These are phyloP conservation scores for Scaptomyza flava DNA, from an alignment of 2,888 invertebrate species.

Conservation along the genomic window DNA sequence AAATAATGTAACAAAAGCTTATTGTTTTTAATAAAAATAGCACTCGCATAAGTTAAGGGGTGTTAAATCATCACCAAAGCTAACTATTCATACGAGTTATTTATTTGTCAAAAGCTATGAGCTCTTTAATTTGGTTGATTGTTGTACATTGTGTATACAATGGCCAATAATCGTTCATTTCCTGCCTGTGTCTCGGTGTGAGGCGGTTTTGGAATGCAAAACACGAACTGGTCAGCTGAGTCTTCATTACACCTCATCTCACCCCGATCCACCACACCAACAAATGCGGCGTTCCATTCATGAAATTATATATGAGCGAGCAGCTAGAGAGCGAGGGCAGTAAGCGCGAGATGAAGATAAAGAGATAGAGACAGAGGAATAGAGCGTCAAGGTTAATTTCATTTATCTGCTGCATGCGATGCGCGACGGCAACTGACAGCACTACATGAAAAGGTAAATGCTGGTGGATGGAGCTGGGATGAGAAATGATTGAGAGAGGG, in stretches of 20 bases:
- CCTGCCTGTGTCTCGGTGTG: conserved; percentile 50
- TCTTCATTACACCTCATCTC: neutral
- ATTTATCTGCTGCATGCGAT: conserved; percentile 61
- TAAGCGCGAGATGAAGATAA: conserved; percentile 1
- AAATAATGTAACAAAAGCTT: neutral
- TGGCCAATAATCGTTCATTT: conserved; percentile 61
- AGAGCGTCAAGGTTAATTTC: conserved; percentile 66
- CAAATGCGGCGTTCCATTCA: conserved; percentile 52
- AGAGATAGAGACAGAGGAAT: conserved; percentile 4
- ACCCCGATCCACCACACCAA: conserved; percentile 1
- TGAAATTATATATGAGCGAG: conserved; percentile 45
- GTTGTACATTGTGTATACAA: conserved; percentile 48
- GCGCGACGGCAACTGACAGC: conserved; percentile 30
- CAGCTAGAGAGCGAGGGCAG: conserved; percentile 6
- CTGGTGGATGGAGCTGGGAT: conserved; percentile 27
- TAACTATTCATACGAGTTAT: neutral
- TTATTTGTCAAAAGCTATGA: conserved; percentile 20
- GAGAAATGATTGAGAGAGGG: conserved; percentile 13
- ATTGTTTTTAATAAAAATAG: neutral
- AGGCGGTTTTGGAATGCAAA: conserved; percentile 54
- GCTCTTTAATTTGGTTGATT: conserved; percentile 33
- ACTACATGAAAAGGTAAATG: conserved; percentile 34
- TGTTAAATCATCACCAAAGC: neutral
- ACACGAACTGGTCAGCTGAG: conserved; percentile 53
- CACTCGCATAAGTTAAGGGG: neutral